phyloP scores from a whole-genome alignment of 2,888 invertebrate species.

The Chymomyza amoena region DNA sequence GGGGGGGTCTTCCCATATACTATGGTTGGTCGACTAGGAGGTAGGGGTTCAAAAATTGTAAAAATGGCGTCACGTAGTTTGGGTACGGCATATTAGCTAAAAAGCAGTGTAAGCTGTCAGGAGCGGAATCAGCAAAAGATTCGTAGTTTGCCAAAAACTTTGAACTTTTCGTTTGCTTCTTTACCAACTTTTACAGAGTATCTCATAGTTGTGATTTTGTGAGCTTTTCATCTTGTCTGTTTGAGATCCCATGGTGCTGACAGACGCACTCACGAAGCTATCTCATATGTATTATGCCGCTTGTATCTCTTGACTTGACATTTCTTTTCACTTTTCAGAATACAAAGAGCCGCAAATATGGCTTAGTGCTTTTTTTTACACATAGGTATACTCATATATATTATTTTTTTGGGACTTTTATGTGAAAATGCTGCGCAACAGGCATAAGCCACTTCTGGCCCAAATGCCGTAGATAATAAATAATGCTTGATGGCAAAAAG shows the following conservation, averaged over 20 bases:
- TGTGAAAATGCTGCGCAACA: background rate
- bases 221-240: background rate
- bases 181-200: background rate
- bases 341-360: background rate
- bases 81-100: no score
- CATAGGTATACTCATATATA: no score
- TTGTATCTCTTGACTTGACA: background rate
- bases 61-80: no score
- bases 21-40: no score
- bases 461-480: background rate
- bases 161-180: no score
- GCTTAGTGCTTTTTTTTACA: background rate
- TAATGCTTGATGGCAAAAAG: background rate
- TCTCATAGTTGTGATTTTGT: background rate
- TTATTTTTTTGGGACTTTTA: background rate
- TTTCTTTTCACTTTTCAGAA: background rate
- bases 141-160: no score
- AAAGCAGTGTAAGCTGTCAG: no score
- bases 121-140: no score
- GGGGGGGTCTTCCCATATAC: no score
- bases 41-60: no score
- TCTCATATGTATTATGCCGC: background rate
- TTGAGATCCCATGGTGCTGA: background rate
- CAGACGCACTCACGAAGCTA: background rate
- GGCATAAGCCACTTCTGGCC: background rate